Evolutionary conservation across 92 coral and sea anemone genomes (phyloP), one percentile per base, ranked within the genome.

Genomic region (Heliopora coerulea): DNA sequence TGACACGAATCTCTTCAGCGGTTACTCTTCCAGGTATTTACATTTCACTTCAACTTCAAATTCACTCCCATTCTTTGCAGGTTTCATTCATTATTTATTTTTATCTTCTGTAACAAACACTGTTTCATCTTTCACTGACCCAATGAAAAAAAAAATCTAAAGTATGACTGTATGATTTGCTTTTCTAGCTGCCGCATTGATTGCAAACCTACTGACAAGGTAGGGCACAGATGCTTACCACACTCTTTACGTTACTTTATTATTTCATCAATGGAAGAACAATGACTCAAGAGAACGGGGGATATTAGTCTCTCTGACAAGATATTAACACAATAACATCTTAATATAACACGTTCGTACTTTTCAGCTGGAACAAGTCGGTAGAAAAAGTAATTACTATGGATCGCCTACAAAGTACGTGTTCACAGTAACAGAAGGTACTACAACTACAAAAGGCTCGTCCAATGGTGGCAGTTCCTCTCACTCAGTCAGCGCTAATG

Each of bases 11-110:
- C 69, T 81, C 49, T 73, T 62, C 42, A 62, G 79, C 5, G 37
- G 65, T 12, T 81, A 81, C 57, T 72, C 49, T 34, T 80, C 85
- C 18, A 41, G 59, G 85, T 81, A 81, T 5, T 62, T 1, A 30
- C 52, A 46, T n/a, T 8, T 2, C n/a, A 46, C 2, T 7, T 46
- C 52, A 46, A 6, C 3, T n/a, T 8, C n/a, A 8, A 46, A 8
- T 46, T 15, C 15, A 46, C 7, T 46, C 42, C 42, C 42, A 46
- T 2, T 8, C n/a, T 46, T 46, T 2, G 17, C n/a, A 3, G 52
- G 52, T 6, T 46, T 46, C 52, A 46, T 46, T 2, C 15, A 46
- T 7, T 15, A 46, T 46, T 46, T n/a, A 46, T 46, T n/a, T n/a
- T n/a, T n/a, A n/a, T n/a, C n/a, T n/a, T n/a, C n/a, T n/a, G n/a